Base-by-base conservation (phyloP, 2,797 vertebrate genomes). In the Cuculus canorus region DNA sequence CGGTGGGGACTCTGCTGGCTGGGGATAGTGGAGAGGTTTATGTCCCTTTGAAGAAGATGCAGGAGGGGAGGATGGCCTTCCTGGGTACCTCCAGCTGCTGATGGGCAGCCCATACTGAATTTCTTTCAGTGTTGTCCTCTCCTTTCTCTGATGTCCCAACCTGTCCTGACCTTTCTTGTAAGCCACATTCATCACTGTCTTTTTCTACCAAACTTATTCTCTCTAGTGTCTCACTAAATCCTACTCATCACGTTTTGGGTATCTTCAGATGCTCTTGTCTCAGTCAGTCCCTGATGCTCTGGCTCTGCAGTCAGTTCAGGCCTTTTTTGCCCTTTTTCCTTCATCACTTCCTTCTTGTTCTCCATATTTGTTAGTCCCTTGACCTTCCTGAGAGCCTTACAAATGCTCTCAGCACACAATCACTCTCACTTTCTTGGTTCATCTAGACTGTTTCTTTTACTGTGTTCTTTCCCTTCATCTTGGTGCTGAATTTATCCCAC, bases 341-440 rank as follows among this genome's bases (percentile, higher is more conserved):
- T 54, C 0, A 0, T 37, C 18, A 45, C 22, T 43, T 72, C 39
- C 54, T 33, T 27, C 7, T 12, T 35, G 43, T 76, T 25, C 18
- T 14, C 22, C 23, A 5, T 48, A 33, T 68, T 52, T 7, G 1
- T 52, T n/a, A 37, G 52, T 24, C 60, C 27, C 37, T 27, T 24
- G 39, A 4, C 60, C 37, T 50, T 50, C 50, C 37, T 24, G 30
- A 59, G 37, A 25, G 37, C n/a, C 50, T 11, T 30, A 22, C 1
- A 3, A 32, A 10, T 25, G 41, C 64, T 50, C 2, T 47, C 41
- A 17, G 41, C 22, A 8, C 41, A 71, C 54, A 41, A 5, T 47
- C 0, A 0, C 39, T 47, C 69, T 45, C 0, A 1, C 33, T 1
- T 5, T 8, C 19, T 25, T 23, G n/a, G 13, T 28, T 32, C 23